A percentile compares a stretch with the other conserved stretches of the same genome.
These are phyloP conservation scores for Pantherophis alleghaniensis DNA, from an alignment of 2,797 vertebrate genomes.

Conservation along the genomic window DNA sequence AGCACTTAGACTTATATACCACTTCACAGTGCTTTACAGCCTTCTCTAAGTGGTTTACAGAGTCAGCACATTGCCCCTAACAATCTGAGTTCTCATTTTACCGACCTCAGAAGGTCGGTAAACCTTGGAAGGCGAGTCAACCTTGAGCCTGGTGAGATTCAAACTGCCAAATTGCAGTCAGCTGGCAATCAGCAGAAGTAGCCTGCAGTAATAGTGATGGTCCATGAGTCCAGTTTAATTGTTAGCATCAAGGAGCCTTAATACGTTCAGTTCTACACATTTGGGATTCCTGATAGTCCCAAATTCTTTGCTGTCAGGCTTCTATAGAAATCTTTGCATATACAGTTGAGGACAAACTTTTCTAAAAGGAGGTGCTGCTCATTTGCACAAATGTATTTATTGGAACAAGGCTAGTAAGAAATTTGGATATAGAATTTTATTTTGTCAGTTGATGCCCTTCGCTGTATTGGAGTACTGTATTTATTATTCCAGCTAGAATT, in stretches of 20 bases:
- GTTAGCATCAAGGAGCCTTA: not conserved
- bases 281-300: not conserved
- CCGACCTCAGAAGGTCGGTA: too few relatives aligned
- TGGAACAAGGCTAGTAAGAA: not conserved
- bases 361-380: not conserved
- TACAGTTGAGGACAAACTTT: not conserved
- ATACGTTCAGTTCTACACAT: not conserved
- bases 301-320: not conserved
- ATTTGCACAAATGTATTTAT: not conserved
- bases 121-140: too few relatives aligned
- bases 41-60: too few relatives aligned
- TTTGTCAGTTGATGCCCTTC: not conserved
- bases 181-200: too few relatives aligned
- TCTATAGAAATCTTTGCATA: not conserved
- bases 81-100: too few relatives aligned
- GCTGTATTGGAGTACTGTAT: not conserved
- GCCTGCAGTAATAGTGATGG: not conserved
- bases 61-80: too few relatives aligned
- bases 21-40: too few relatives aligned
- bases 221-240: not conserved
- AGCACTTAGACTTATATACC: too few relatives aligned
- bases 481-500: not conserved
- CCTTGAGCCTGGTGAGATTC: too few relatives aligned
- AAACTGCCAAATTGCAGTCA: too few relatives aligned
- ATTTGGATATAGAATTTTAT: not conserved